These are phyloP conservation scores for Porites cylindrica DNA, from an alignment of 92 coral and sea anemone species.

Conservation along the genomic window DNA sequence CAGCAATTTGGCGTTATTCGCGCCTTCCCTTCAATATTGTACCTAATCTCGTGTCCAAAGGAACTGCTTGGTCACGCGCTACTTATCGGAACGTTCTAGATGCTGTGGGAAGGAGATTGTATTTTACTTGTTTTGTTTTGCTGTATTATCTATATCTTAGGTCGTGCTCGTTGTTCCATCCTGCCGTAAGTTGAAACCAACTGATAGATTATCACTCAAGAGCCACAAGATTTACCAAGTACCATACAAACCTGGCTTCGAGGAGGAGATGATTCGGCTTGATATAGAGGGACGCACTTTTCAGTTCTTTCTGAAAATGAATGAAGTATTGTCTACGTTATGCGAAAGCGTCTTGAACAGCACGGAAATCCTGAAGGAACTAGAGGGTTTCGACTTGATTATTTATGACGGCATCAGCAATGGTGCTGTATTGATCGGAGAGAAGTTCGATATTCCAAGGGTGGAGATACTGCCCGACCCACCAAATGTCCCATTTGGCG, in stretches of 20 bases:
- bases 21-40: no score
- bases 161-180: conserved; percentile 56
- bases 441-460: conserved; percentile 36
- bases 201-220: conserved; percentile 8
- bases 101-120: no score
- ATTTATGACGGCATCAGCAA: conserved; percentile 29
- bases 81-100: no score
- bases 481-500: conserved; percentile 18
- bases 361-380: conserved; percentile 31
- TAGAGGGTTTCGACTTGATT: conserved; percentile 53
- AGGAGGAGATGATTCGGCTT: conserved; percentile 21
- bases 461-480: conserved; percentile 37
- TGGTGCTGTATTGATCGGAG: conserved; percentile 51
- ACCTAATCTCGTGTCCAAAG: no score
- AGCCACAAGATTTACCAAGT: conserved; percentile 57
- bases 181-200: conserved; percentile 20
- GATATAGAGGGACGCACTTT: not conserved
- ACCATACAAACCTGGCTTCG: conserved; percentile 37
- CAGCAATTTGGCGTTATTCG: no score
- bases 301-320: not conserved
- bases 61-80: no score
- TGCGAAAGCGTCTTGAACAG: conserved; percentile 46
- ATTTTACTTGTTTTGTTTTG: no score
- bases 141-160: not conserved
- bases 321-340: not conserved